Percentiles rank a stretch among this genome's conserved stretches.
Conservation (phyloP, 2,797 vertebrate species). For the Trematomus bernacchii region DNA sequence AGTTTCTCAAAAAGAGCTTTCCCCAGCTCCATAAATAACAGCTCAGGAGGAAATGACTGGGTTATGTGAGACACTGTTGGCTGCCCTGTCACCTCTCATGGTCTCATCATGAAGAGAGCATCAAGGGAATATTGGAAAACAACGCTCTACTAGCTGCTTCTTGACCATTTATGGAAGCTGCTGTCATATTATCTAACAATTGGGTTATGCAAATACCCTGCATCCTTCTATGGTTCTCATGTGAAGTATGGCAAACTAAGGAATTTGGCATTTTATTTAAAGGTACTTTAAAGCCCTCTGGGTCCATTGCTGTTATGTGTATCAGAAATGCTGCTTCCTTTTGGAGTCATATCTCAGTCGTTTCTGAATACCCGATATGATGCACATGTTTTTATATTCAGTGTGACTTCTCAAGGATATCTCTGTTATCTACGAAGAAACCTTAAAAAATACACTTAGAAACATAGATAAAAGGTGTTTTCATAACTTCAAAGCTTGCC, state of each 20-base stretch:
- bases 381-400: constrained; percentile 4
- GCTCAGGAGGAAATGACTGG: constrained; percentile 33
- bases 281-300: not conserved
- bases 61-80: constrained; percentile 23
- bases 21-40: constrained; percentile 64
- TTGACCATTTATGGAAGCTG: constrained; percentile 43
- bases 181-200: constrained; percentile 5
- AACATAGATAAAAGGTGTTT: not conserved
- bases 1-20: constrained; percentile 49
- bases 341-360: not conserved
- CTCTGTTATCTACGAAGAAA: accelerated
- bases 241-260: not conserved
- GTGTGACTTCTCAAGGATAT: not conserved
- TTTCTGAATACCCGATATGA: not conserved
- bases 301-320: not conserved
- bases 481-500: not conserved
- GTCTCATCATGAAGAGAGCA: constrained; percentile 10
- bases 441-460: not conserved
- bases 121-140: constrained; percentile 18
- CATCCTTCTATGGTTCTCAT: not conserved
- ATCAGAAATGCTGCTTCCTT: not conserved
- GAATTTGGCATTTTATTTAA: not conserved
- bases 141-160: constrained; percentile 10
- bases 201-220: not conserved
- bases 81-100: constrained; percentile 49